Evolutionary conservation across 2,888 invertebrate genomes (phyloP), one percentile per base, ranked within the genome.

Genomic region (Acronicta leporina): DNA sequence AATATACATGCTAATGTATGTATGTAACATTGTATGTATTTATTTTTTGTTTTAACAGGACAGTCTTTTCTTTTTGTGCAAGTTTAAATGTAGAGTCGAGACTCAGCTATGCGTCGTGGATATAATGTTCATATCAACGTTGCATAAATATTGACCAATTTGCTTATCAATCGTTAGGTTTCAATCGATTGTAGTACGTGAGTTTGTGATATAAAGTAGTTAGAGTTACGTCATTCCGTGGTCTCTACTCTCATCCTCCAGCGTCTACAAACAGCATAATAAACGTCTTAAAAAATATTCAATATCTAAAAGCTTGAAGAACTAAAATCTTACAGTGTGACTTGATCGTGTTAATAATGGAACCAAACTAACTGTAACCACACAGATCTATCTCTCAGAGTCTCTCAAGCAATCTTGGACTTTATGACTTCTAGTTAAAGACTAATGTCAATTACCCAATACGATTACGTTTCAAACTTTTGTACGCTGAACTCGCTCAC

Each of bases 301-400:
- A 58, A 65, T 68, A 68, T n/a, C n/a, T 20, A 68, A 68, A 78
- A 69, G 47, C 79, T 77, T 68, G 77, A 66, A 62, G 66, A 78
- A 73, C 47, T 64, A 73, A 73, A 77, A 74, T 76, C 77, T 68
- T 74, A 62, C 62, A 78, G 84, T 88, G 87, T 87, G 83, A 75
- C 74, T 81, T 77, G 81, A 79, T 75, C 75, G 69, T 63, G 73
- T 79, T 68, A 63, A 74, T 81, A 86, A 85, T 85, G 80, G 81
- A 63, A 65, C 50, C 33, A 30, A 40, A 20, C 40, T 61, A 64
- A 67, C 70, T 63, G 44, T 56, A 75, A 68, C 70, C 73, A 30
- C 16, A 67, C 14, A 41, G 66, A 49, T 48, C 20, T 57, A 70
- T 52, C 54, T 50, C 42, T 1, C 43, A 35, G 14, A 27, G 7